Evolutionary conservation across 2,797 vertebrate genomes (phyloP).

Genomic region (Sebastes wilsoni): DNA sequence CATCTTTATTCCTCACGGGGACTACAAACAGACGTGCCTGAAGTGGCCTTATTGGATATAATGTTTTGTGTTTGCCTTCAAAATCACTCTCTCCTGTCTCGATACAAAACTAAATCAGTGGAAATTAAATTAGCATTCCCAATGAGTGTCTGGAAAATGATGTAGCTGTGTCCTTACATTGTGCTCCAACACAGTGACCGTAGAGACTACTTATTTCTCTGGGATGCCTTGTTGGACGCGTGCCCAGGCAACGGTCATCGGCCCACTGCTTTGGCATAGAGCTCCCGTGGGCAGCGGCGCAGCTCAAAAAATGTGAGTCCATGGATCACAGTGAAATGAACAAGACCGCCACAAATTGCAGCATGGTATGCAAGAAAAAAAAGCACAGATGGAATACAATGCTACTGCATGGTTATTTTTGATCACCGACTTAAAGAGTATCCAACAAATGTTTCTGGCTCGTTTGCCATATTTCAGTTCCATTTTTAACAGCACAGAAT

Average conservation of each 20-base stretch:
- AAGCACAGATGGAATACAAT: slow-evolving; percentile 12
- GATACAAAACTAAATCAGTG: slow-evolving; percentile 50
- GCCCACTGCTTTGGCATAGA: slow-evolving; percentile 69
- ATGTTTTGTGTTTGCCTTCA: slow-evolving; percentile 25
- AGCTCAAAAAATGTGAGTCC: slow-evolving; percentile 62
- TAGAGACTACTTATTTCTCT: slow-evolving; percentile 61
- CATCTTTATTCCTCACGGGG: slow-evolving; percentile 39
- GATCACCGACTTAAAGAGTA: slow-evolving; percentile 5
- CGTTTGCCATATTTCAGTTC: background rate
- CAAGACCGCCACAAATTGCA: slow-evolving; percentile 44
- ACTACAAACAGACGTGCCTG: slow-evolving; percentile 1
- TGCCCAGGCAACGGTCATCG: slow-evolving; percentile 68
- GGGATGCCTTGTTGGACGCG: slow-evolving; percentile 64
- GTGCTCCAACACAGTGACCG: slow-evolving; percentile 40
- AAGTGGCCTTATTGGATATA: slow-evolving; percentile 32
- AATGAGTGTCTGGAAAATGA: slow-evolving; percentile 59
- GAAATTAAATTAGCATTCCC: slow-evolving; percentile 68
- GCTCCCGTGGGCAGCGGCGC: slow-evolving; percentile 60
- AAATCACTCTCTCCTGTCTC: slow-evolving; percentile 21
- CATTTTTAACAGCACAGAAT: background rate
- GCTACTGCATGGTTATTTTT: slow-evolving; percentile 9
- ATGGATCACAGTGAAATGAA: slow-evolving; percentile 59
- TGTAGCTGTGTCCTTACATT: slow-evolving; percentile 52
- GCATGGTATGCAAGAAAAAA: slow-evolving; percentile 28
- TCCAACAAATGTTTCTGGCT: background rate